Evolutionary conservation across 2,113 vertebrate species (phyloP).

Genomic region (Phalacrocorax pelagicus): DNA sequence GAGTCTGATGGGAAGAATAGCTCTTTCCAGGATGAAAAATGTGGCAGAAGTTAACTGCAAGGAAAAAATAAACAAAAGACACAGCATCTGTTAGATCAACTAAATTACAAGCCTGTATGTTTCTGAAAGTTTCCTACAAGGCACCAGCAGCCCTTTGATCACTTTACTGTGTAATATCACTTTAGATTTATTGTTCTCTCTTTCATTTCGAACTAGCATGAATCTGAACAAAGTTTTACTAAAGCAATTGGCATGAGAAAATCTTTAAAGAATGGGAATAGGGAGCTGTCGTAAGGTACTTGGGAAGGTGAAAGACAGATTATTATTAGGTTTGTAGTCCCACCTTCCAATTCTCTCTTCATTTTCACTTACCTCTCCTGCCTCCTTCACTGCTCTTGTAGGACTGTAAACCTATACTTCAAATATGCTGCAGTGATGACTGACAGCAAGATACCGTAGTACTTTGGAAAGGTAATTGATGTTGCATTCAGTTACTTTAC

Average conservation of each 20-base stretch:
- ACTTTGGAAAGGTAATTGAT: background rate
- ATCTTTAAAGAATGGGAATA: background rate
- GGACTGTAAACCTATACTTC: background rate
- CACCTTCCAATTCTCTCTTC: background rate
- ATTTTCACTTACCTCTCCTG: background rate
- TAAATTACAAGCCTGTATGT: background rate
- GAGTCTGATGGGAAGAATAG: background rate
- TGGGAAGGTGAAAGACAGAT: background rate
- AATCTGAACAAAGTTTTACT: background rate
- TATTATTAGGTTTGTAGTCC: background rate
- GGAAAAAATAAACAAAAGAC: background rate
- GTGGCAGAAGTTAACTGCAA: background rate
- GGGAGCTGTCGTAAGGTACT: background rate
- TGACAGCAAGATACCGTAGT: background rate
- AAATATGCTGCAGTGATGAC: background rate
- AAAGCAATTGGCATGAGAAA: background rate
- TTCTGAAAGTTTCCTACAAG: slow-evolving; percentile 4
- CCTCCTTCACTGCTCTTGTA: background rate
- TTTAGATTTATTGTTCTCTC: background rate
- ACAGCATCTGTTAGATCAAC: background rate
- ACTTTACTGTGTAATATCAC: background rate
- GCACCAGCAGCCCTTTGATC: background rate
- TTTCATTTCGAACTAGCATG: background rate
- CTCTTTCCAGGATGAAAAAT: background rate
- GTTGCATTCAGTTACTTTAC: background rate